Base-by-base conservation (phyloP, 2,113 vertebrate genomes). In the Thalassoma bifasciatum region DNA sequence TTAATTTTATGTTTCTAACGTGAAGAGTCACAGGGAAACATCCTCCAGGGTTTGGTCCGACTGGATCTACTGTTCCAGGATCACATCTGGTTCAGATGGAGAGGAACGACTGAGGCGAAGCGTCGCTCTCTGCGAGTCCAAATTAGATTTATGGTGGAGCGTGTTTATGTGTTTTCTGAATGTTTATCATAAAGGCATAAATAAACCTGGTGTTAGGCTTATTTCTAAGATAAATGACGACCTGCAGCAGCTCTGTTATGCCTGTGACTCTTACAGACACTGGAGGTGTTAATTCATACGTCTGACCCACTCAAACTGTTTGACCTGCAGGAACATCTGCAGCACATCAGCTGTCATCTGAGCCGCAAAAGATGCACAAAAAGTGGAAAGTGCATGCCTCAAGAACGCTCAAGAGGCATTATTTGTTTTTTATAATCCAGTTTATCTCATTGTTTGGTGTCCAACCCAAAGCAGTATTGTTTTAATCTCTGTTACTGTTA, bases 11-110 rank as follows among this genome's bases (percentile, higher is more conserved):
- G 74, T 85, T 74, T 75, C 59, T 68, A 79, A 77, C 51, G 58
- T 82, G 74, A 78, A 77, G 52, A 79, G 67, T 81, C 65, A 67
- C 60, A 68, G 79, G 66, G 62, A 78, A 61, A 0, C 7, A 14
- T 81, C 70, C 82, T 85, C 51, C 5, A 38, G 75, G 69, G 60
- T 19, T 63, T 8, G 70, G 77, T 68, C 21, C 66, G 66, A 74
- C 58, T 52, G 62, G 26, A 64, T 83, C 49, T 37, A 22, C 64
- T 44, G 38, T 70, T 79, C 81, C 74, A 64, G 76, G 54, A 70
- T 26, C 40, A 88, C 83, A 86, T 90, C 86, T 90, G 84, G 42
- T 89, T 87, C 14, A 61, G 49, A 88, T 87, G 75, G 50, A 50
- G 56, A 63, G 56, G 44, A 14, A 49, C 52, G 75, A 79, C 78